These are phyloP conservation scores for Natator depressus DNA, from an alignment of 2,113 vertebrate species.

Conservation along the genomic window DNA sequence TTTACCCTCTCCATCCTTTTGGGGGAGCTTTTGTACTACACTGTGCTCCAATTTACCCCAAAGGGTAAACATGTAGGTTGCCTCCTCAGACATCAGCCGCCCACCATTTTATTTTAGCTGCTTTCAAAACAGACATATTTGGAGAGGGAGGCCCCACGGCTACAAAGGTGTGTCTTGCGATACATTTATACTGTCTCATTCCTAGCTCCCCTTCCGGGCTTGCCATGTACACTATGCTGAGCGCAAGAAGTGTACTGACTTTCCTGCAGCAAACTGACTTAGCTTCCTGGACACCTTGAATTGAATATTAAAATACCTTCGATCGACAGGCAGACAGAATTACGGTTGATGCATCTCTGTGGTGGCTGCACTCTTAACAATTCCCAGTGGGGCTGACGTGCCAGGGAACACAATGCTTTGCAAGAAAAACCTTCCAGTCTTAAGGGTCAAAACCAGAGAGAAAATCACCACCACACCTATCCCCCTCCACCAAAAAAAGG, in stretches of 20 bases:
- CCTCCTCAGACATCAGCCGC: background rate
- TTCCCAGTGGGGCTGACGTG: background rate
- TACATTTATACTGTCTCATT: background rate
- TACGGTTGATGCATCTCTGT: background rate
- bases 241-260: background rate
- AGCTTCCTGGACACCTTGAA: slow-evolving; percentile 11
- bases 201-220: background rate
- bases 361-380: background rate
- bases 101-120: background rate
- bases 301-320: background rate
- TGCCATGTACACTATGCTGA: background rate
- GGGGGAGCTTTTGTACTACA: background rate
- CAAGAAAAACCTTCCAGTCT: background rate
- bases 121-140: background rate
- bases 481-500: background rate
- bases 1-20: background rate
- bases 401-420: background rate
- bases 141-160: background rate
- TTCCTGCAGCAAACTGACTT: slow-evolving; percentile 17
- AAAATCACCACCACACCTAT: background rate
- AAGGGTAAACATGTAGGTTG: background rate
- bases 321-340: background rate
- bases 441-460: background rate
- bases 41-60: background rate
- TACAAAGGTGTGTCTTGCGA: background rate